Evolutionary conservation across 1,140 invertebrate species (phyloP).

Genomic region (Pseudomyrmex dendroicus): DNA sequence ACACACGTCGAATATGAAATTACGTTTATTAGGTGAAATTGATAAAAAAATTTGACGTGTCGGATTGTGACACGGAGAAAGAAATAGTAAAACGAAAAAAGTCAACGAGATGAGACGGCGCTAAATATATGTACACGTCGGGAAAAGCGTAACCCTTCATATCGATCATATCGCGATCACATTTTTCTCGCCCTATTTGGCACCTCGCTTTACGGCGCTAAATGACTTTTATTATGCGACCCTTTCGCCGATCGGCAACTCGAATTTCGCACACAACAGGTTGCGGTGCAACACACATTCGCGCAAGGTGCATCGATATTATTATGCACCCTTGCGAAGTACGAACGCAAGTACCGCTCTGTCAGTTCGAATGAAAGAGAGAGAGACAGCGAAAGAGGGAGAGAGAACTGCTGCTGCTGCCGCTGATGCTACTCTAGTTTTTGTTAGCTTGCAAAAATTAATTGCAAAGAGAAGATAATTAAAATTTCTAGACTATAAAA

Average conservation of each 20-base stretch:
- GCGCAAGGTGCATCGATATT: slow-evolving; percentile 62
- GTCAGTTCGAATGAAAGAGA: neutral
- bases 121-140: slow-evolving; percentile 23
- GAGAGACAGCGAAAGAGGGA: no score
- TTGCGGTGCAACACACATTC: slow-evolving; percentile 59
- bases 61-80: no score
- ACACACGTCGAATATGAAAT: no score
- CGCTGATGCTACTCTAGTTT: neutral
- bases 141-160: slow-evolving; percentile 21
- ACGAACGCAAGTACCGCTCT: slow-evolving; percentile 29
- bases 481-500: no score
- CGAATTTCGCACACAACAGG: slow-evolving; percentile 60
- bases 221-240: slow-evolving; percentile 45
- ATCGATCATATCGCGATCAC: slow-evolving; percentile 10
- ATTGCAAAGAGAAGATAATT: neutral
- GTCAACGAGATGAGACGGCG: neutral
- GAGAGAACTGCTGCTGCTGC: neutral
- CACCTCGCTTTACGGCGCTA: slow-evolving; percentile 6
- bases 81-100: neutral
- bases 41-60: no score
- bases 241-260: slow-evolving; percentile 32
- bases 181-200: neutral
- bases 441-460: neutral
- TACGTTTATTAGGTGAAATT: no score
- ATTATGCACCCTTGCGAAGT: slow-evolving; percentile 62